These are phyloP conservation scores for Allacma fusca DNA, from an alignment of 2,888 invertebrate species.

Conservation along the genomic window DNA sequence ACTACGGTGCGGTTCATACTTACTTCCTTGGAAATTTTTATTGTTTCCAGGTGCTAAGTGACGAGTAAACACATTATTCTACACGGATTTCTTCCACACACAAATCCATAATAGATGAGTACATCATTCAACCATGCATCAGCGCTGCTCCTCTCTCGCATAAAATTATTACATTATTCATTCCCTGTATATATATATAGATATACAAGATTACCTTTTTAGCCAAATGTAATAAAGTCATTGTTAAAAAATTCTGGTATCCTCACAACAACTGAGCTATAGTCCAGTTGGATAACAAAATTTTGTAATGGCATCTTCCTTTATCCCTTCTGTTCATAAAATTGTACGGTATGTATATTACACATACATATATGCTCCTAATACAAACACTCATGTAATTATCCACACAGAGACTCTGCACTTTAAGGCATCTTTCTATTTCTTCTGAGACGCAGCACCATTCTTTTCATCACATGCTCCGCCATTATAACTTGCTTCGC, in stretches of 20 bases:
- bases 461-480: no score
- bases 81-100: constrained; percentile 18
- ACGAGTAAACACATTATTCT: constrained; percentile 38
- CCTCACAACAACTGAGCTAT: no score
- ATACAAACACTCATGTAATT: no score
- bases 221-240: constrained; percentile 12
- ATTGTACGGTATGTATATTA: no score
- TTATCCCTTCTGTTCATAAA: no score
- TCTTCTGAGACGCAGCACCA: no score
- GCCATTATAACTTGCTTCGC: no score
- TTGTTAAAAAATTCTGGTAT: not conserved
- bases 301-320: no score
- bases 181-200: not conserved
- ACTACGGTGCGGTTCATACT: constrained; percentile 14
- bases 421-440: no score
- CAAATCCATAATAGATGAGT: constrained; percentile 8
- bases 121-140: not conserved
- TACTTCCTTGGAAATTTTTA: constrained; percentile 35
- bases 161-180: constrained; percentile 16
- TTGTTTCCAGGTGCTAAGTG: constrained; percentile 47
- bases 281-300: no score
- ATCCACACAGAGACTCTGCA: no score
- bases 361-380: no score
- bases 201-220: not conserved
- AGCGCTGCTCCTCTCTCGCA: constrained; percentile 8